A percentile compares a stretch with the other conserved stretches of the same genome.
Conservation (phyloP, 2,888 invertebrate genomes). For the Zhuqinia jingwanae region DNA sequence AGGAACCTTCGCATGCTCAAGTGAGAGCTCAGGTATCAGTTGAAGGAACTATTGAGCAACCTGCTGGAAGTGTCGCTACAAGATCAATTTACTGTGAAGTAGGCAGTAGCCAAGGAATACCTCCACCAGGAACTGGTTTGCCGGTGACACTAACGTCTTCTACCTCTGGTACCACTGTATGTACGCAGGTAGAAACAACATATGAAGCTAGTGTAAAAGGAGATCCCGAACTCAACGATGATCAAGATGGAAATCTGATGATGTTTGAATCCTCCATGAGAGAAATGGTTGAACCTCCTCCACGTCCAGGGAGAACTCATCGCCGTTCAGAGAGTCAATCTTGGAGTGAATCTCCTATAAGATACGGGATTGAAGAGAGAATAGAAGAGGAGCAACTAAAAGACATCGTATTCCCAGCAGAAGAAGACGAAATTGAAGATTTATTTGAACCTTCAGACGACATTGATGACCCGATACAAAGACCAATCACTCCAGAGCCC, state of each 20-base stretch:
- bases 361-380: constrained; percentile 78
- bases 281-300: constrained; percentile 80
- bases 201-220: constrained; percentile 78
- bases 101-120: constrained; percentile 65
- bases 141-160: constrained; percentile 79
- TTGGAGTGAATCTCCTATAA: constrained; percentile 75
- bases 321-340: constrained; percentile 78
- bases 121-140: constrained; percentile 70
- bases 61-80: constrained; percentile 37
- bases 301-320: constrained; percentile 72
- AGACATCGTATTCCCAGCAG: constrained; percentile 80
- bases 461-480: constrained; percentile 83
- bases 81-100: constrained; percentile 77
- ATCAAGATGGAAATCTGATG: constrained; percentile 82
- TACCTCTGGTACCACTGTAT: constrained; percentile 78
- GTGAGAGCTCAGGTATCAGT: constrained; percentile 64
- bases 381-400: constrained; percentile 79
- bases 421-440: constrained; percentile 80
- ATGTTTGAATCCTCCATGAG: constrained; percentile 80
- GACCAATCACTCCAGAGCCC: constrained; percentile 83
- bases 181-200: constrained; percentile 79
- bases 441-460: constrained; percentile 77
- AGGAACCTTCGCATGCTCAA: constrained; percentile 66
- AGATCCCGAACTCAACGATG: constrained; percentile 79
- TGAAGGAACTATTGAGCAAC: constrained; percentile 47